Evolutionary conservation across 2,797 vertebrate species (phyloP), one percentile per base, ranked within the genome.

Genomic region (Sternarchorhynchus goeldii): DNA sequence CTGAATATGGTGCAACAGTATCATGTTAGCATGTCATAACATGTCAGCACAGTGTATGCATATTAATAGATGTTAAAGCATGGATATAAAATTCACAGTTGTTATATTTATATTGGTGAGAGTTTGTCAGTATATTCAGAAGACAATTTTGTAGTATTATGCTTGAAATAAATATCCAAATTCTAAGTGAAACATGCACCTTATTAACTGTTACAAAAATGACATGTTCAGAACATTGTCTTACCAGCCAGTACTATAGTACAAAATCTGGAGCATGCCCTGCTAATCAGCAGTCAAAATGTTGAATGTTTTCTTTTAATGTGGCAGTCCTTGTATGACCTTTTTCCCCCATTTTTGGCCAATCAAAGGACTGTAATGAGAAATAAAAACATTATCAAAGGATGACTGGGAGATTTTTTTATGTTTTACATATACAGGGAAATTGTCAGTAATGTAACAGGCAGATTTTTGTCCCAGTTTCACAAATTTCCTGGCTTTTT

Each of bases 31-130:
- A 53, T 18, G 4, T 67, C 39, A 62, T 68, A 58, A 45, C 36
- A 63, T 74, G 56, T 71, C 58, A 59, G 25, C 34, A 59, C 32
- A 64, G 25, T 76, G 32, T 80, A 39, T 59, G 53, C 71, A 29
- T 90, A 90, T 90, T 70, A 75, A 90, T 91, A 86, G 87, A 87
- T 82, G 82, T 82, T 82, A 83, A 86, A 83, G 91, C 89, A 91
- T 92, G 92, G 85, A 82, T 91, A 92, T 91, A 55, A 60, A 68
- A 41, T 68, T 76, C 59, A 65, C 58, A 64, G 50, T 25, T 29
- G 72, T 74, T 32, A 39, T 20, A 50, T 62, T 59, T 53, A 68
- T 62, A 69, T 63, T 65, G 63, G 39, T 73, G 29, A 59, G 36
- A 50, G 70, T 62, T 62, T 66, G 10, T 72, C 53, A 10, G 76